Evolutionary conservation across 1,140 invertebrate species (phyloP), one percentile per base, ranked within the genome.

Genomic region (Gonioctena quinquepunctata): DNA sequence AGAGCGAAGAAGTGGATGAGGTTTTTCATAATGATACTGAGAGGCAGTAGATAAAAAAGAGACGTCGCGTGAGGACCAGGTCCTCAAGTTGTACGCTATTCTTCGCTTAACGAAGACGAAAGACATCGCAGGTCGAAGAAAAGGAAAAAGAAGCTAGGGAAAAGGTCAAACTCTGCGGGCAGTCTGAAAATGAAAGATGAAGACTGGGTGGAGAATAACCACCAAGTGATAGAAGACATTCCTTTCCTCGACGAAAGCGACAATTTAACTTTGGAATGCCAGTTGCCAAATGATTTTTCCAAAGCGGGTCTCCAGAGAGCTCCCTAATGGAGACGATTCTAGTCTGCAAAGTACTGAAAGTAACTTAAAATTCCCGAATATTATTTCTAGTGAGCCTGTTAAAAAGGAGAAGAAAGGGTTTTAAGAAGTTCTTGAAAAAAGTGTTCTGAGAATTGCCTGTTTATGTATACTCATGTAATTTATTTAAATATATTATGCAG

Each of bases 21-120:
- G 54, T 86, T 72, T 72, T 78, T 66, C 86, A 88, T 69, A 83
- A 88, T 19, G 88, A 88, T 76, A 89, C 88, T n/a, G n/a, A n/a
- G n/a, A n/a, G n/a, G n/a, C n/a, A n/a, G n/a, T n/a, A 79, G 83
- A 70, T 78, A 79, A 57, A 80, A 19, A 89, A 89, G 74, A 88
- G 88, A 60, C 83, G 92, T 22, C 81, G 92, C 59, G 92, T 92
- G 0, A 94, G 92, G 92, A 94, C 77, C 92, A 94, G 73, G 91
- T 91, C 0, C 87, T 93, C 71, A 88, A 87, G 92, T 93, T n/a
- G 68, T 70, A 1, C 57, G 72, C 19, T 71, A 69, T 18, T 75
- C 66, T 3, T 61, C 68, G 49, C 23, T 70, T 11, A 62, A 87
- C 62, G 84, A 86, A 63, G 56, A 74, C 66, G 70, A 69, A 3